Evolutionary conservation across 37 sponge, comb jelly and placozoan genomes (phyloP), one percentile per base, ranked within the genome.

Genomic region (Theonella swinhoei): DNA sequence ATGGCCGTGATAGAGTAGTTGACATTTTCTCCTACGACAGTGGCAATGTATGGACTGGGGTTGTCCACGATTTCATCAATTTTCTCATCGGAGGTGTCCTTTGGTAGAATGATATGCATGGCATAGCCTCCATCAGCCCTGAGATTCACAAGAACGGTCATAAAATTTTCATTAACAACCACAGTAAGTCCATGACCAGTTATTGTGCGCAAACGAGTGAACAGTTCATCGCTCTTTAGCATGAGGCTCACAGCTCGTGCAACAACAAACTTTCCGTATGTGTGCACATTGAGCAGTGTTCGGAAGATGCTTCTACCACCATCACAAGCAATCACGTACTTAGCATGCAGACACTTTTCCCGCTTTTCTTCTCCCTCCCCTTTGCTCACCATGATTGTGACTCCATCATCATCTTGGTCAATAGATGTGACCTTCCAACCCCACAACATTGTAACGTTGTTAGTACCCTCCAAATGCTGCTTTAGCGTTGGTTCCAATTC

Each of bases 271-370:
- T 85, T 34, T 17, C 95, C 95, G 78, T 64, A 80, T 22, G 78
- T 80, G 29, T 90, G 95, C 0, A 90, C 31, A 19, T 79, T 72
- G 31, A 94, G 64, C 62, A 61, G 34, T 42, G 82, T 90, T 23
- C 95, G 77, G 1, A 81, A 60, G 34, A 33, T 42, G 66, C 95
- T 94, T 30, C 64, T 73, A 4, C 88, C 91, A 42, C 93, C 93
- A 70, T 92, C 93, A 77, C 89, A 88, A 28, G 78, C 93, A 28
- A 92, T 82, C 30, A 84, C 32, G 54, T 81, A 92, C 25, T 68
- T 41, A 25, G 82, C 93, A 36, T 23, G 79, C 47, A 92, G 37
- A 28, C 68, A 66, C 65, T 83, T 73, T 72, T 82, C 83, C 31
- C 42, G 33, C 11, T 24, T 64, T 14, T 67, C 81, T 1, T 30